Conservation (phyloP, 2,888 invertebrate species). For the Dendrolimus pini region DNA sequence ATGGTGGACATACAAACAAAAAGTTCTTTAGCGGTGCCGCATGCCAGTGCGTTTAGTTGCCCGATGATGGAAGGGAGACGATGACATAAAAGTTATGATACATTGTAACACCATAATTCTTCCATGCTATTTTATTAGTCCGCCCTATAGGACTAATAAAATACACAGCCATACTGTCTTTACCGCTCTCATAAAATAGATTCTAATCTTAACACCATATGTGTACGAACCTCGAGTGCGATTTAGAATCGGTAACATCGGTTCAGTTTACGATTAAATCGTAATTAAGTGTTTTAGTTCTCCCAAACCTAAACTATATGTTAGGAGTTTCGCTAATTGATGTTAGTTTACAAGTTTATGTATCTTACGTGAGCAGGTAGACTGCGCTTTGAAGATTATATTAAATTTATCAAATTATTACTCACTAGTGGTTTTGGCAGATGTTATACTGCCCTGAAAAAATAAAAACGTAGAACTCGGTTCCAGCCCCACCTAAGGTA, state of each 20-base stretch:
- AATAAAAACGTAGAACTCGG: too few relatives aligned
- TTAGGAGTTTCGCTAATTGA: not conserved
- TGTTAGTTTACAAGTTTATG: not conserved
- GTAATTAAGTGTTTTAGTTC: not conserved
- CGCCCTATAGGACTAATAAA: not conserved
- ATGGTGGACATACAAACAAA: too few relatives aligned
- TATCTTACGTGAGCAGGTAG: not conserved
- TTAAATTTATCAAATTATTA: not conserved
- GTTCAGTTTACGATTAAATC: not conserved
- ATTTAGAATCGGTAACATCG: slow-evolving; percentile 5
- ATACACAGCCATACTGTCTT: not conserved
- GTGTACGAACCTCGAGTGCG: slow-evolving; percentile 1
- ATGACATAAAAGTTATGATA: too few relatives aligned
- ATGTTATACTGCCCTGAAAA: too few relatives aligned
- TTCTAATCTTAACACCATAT: slow-evolving; percentile 18
- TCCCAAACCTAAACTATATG: not conserved
- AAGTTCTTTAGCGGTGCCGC: too few relatives aligned
- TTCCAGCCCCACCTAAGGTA: too few relatives aligned
- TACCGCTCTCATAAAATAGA: not conserved
- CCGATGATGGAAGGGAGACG: too few relatives aligned
- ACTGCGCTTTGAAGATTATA: not conserved
- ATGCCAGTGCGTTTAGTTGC: too few relatives aligned
- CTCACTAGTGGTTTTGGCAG: not conserved
- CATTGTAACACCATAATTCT: too few relatives aligned
- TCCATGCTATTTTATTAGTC: too few relatives aligned